These are phyloP conservation scores for Myrmecophaga tridactyla DNA, from an alignment of 2,113 vertebrate genomes.

Conservation along the genomic window DNA sequence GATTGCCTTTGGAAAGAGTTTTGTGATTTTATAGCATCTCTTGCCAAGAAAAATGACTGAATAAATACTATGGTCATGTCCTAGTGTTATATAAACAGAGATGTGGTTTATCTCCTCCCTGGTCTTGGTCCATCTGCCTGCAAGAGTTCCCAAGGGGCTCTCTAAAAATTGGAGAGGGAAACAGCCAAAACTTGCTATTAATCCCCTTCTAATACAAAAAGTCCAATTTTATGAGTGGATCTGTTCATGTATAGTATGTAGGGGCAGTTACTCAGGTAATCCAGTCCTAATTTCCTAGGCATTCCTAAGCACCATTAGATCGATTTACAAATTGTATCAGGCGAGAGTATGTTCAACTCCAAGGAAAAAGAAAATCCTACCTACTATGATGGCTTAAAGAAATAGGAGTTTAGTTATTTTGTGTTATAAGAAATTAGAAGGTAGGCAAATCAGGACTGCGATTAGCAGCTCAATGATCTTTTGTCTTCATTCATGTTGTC, in stretches of 20 bases:
- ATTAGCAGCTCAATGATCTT: not conserved
- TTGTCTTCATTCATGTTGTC: not conserved
- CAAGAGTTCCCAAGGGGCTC: not conserved
- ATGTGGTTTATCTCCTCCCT: slow-evolving; percentile 2
- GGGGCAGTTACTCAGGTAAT: not conserved
- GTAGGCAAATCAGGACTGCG: not conserved
- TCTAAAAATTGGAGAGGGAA: not conserved
- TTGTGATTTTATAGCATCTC: slow-evolving; percentile 32
- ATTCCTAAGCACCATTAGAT: not conserved
- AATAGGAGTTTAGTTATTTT: not conserved
- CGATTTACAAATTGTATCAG: not conserved
- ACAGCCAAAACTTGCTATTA: not conserved
- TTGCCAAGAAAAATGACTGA: slow-evolving; percentile 49
- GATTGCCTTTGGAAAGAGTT: slow-evolving; percentile 46
- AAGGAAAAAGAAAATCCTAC: not conserved
- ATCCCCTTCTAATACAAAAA: not conserved
- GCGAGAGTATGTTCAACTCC: not conserved
- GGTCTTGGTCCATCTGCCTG: not conserved
- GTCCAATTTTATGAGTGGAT: not conserved
- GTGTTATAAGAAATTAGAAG: not conserved
- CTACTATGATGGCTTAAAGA: not conserved
- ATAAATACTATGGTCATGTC: slow-evolving; percentile 45
- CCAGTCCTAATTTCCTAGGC: not conserved
- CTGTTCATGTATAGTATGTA: not conserved
- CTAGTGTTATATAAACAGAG: slow-evolving; percentile 27